Evolutionary conservation across 2,797 vertebrate genomes (phyloP).

Genomic region (Gymnocypris eckloni): DNA sequence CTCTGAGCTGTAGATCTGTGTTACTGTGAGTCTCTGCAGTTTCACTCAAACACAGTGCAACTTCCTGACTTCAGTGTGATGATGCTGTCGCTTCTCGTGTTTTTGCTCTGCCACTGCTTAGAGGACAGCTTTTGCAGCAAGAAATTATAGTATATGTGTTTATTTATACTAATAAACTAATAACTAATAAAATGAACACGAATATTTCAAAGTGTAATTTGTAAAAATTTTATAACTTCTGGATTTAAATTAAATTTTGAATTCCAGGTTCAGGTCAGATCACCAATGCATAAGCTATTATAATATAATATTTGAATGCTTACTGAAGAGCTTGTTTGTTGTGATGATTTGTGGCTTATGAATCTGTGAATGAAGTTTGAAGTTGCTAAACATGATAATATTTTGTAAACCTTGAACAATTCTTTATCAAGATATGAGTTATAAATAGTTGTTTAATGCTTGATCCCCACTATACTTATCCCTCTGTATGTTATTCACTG

Average conservation of each 20-base stretch:
- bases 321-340: too few species aligned
- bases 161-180: too few species aligned
- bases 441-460: too few species aligned
- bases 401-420: not conserved
- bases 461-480: not conserved
- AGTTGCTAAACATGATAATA: not conserved
- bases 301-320: too few species aligned
- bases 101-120: not conserved
- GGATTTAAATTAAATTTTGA: too few species aligned
- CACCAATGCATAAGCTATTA: too few species aligned
- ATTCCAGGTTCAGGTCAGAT: too few species aligned
- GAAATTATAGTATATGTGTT: not conserved
- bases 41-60: not conserved
- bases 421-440: not conserved
- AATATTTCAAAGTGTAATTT: too few species aligned
- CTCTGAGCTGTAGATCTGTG: not conserved
- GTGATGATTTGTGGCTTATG: too few species aligned
- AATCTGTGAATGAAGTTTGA: not conserved
- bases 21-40: not conserved
- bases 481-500: not conserved
- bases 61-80: not conserved
- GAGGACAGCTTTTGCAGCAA: not conserved
- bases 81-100: not conserved
- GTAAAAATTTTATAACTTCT: too few species aligned
- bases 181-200: not conserved